Evolutionary conservation across 2,888 invertebrate genomes (phyloP), one percentile per base, ranked within the genome.

Genomic region (Linyphia triangularis): DNA sequence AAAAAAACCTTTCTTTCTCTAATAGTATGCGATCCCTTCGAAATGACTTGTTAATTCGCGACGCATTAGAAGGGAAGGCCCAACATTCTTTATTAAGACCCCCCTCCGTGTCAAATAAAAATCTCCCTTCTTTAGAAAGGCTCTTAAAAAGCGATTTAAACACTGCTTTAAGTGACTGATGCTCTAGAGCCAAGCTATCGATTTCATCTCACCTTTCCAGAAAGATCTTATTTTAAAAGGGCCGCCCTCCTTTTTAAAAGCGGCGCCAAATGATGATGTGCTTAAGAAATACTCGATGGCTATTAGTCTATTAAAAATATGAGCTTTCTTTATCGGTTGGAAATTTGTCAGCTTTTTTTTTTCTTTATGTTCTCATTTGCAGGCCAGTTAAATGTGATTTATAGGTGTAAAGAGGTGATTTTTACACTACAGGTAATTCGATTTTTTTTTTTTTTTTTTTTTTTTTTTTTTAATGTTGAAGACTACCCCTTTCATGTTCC

Each of bases 101-200:
- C 28, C 22, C 51, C 10, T 10, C 77, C 30, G 75, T 69, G 78
- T 70, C 85, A 78, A 85, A 70, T 85, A 85, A 85, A 85, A 85
- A 84, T 77, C 77, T 40, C 61, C 85, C 40, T 77, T 30, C 57
- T 5, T 5, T n/a, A 51, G 16, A 51, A 78, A 75, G 86, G 51
- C 81, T 88, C 69, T 88, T 88, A 88, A 88, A 88, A 88, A 82
- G 67, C 81, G 43, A 88, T 88, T 88, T 88, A 88, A 88, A 81
- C 67, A 75, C 81, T 82, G 40, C 81, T 67, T 81, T 43, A 59
- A 57, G 65, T 81, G 81, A 81, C 43, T 86, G 85, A 86, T 78
- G 85, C 59, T 57, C 33, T 6, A 33, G 30, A n/a, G n/a, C 16
- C 19, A 40, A 51, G 30, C 13, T 67, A 88, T 88, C 59, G 86